Percentiles rank a stretch among this genome's conserved stretches.
phyloP scores from a whole-genome alignment of 2,113 vertebrate species.

The Oncorhynchus nerka region DNA sequence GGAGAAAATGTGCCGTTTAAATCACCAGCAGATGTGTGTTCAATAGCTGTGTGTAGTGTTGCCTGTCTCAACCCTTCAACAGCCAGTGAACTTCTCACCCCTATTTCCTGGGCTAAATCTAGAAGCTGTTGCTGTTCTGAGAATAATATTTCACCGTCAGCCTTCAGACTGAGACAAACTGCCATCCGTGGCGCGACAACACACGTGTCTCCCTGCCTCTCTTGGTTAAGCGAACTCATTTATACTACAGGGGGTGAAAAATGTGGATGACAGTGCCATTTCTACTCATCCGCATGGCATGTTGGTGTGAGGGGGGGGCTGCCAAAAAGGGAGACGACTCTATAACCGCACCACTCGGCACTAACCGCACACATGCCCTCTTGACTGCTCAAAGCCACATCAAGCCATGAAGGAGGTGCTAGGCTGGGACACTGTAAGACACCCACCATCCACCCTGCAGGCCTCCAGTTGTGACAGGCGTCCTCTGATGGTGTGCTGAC shows the following conservation, averaged over 20 bases:
- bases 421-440: neutral
- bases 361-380: neutral
- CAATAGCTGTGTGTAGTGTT: conserved; percentile 23
- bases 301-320: neutral
- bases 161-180: conserved; percentile 37
- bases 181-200: conserved; percentile 10
- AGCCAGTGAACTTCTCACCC: conserved; percentile 41
- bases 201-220: conserved; percentile 20
- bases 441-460: neutral
- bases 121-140: conserved; percentile 38
- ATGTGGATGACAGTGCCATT: neutral
- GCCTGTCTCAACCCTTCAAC: conserved; percentile 28
- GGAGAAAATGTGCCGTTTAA: neutral
- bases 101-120: conserved; percentile 65
- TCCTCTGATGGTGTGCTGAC: neutral
- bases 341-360: neutral
- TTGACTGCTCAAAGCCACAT: neutral
- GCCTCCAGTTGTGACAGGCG: neutral
- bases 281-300: neutral
- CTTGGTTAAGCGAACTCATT: conserved; percentile 28
- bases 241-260: neutral
- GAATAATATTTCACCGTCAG: conserved; percentile 62
- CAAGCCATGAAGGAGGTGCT: neutral
- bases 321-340: neutral
- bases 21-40: neutral